These are phyloP conservation scores for Salminus brasiliensis DNA, from an alignment of 2,113 vertebrate genomes.

Conservation along the genomic window DNA sequence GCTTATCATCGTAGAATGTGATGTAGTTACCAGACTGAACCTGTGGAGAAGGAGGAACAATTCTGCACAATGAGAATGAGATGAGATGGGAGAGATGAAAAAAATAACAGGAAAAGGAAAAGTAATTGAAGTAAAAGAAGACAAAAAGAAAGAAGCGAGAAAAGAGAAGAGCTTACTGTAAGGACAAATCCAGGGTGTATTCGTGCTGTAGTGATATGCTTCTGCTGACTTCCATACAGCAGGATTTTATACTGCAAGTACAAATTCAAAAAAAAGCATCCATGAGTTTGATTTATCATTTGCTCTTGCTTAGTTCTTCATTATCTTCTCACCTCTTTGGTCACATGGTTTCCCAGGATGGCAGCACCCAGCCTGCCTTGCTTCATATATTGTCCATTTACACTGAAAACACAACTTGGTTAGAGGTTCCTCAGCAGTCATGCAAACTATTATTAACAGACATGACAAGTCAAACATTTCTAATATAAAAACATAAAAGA, in stretches of 20 bases:
- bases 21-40: slow-evolving; percentile 82
- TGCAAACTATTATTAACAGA: not conserved
- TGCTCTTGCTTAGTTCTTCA: not conserved
- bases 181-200: slow-evolving; percentile 81
- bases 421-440: slow-evolving; percentile 2
- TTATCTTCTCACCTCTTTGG: slow-evolving; percentile 75
- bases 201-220: slow-evolving; percentile 76
- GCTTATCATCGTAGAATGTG: slow-evolving; percentile 86
- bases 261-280: not conserved
- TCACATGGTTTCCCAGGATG: slow-evolving; percentile 78
- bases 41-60: slow-evolving; percentile 58
- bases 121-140: not conserved
- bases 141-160: too few relatives aligned
- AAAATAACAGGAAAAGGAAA: not conserved
- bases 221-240: slow-evolving; percentile 84
- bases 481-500: not conserved
- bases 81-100: not conserved
- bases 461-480: not conserved
- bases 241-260: slow-evolving; percentile 81
- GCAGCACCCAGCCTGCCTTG: slow-evolving; percentile 86
- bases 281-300: not conserved
- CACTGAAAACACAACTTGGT: slow-evolving; percentile 66
- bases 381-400: slow-evolving; percentile 81
- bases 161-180: slow-evolving; percentile 68
- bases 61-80: not conserved